Base-by-base conservation (phyloP, 2,797 vertebrate genomes). In the Acanthurus leucopareius region DNA sequence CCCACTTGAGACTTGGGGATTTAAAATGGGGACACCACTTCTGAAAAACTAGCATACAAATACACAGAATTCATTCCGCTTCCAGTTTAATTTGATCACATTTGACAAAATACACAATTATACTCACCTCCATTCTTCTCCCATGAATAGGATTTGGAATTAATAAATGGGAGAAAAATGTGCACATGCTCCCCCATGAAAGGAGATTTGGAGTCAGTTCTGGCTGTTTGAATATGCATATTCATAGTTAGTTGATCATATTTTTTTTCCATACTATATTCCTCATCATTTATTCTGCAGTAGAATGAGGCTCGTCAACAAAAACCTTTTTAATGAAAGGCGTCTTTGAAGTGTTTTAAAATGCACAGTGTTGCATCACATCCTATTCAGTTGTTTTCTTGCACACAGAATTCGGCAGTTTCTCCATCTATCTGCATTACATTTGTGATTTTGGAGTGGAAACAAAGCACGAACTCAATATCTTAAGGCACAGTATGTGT, bases 1-100 rank as follows among this genome's bases (percentile, higher is more conserved):
- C 94, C 94, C 95, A 95, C 94, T 95, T 94, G 95, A 96, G 95
- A 95, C 92, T 91, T 79, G 67, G 93, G 91, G 93, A 95, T 95
- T 95, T 92, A 93, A 95, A 96, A 95, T 91, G 94, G 93, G 94
- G 93, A 95, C 95, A 94, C 91, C 89, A 93, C 93, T 93, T 93
- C 89, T 92, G 91, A 93, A 91, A 94, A 94, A 91, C 77, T 78
- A 91, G 86, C 91, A 85, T 89, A 91, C 86, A 93, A 93, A 93
- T 86, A 91, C 82, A 77, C 75, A 64, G n/a, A 85, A 92, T 91
- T 84, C 79, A 86, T 89, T 92, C 90, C 76, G 88, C 92, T 94
- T 92, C 89, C 92, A 93, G 86, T 93, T 93, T 91, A 92, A 92
- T 92, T 93, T 90, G 83, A 94, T 93, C 93, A 91, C 87, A 88